Conservation (phyloP, 2,888 invertebrate genomes). For the Cistogaster globosa region DNA sequence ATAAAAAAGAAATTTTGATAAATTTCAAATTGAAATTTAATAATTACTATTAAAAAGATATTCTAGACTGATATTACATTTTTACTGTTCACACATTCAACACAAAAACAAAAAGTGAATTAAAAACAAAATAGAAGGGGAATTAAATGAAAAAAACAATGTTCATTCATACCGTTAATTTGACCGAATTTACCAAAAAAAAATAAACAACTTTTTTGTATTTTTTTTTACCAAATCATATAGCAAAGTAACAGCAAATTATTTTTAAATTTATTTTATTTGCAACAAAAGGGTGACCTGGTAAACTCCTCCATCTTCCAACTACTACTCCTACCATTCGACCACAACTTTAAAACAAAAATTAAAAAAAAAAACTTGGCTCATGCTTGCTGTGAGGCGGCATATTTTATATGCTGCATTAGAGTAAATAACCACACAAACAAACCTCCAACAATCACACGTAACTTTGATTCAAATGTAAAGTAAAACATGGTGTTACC, state of each 20-base stretch:
- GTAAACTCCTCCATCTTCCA: slow-evolving; percentile 58
- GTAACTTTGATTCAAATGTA: slow-evolving; percentile 48
- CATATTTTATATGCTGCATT: slow-evolving; percentile 51
- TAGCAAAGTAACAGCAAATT: slow-evolving; percentile 40
- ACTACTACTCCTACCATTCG: slow-evolving; percentile 9
- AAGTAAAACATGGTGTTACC: slow-evolving; percentile 42
- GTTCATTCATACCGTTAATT: slow-evolving; percentile 53
- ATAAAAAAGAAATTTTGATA: background rate
- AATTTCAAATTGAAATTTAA: background rate
- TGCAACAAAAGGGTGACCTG: slow-evolving; percentile 62
- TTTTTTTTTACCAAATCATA: slow-evolving; percentile 1
- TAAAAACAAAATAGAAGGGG: slow-evolving; percentile 6
- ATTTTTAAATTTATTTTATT: slow-evolving; percentile 32
- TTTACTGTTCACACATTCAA: background rate
- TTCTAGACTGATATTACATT: background rate
- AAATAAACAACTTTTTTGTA: background rate
- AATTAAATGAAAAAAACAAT: background rate
- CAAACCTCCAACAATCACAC: slow-evolving; percentile 56
- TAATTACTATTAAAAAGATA: background rate
- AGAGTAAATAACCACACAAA: slow-evolving; percentile 36
- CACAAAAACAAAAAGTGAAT: background rate
- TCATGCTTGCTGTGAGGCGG: slow-evolving; percentile 56
- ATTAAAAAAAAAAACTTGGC: slow-evolving; percentile 23
- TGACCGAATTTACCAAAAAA: slow-evolving; percentile 39
- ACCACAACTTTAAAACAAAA: slow-evolving; percentile 21